phyloP scores from a whole-genome alignment of 2,113 vertebrate genomes.

The Trinectes maculatus region DNA sequence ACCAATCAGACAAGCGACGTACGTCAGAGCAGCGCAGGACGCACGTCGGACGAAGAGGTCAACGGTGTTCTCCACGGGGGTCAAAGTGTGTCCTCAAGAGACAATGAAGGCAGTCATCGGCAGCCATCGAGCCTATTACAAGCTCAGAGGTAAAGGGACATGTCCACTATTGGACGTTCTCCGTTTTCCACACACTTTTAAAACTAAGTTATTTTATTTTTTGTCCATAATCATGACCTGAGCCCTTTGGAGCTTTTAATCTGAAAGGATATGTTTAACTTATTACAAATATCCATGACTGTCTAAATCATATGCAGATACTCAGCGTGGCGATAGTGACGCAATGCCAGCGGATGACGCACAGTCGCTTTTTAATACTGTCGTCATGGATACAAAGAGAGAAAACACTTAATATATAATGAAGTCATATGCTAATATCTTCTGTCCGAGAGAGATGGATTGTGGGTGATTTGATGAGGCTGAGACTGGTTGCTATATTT shows the following conservation, averaged over 20 bases:
- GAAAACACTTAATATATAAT: constrained; percentile 13
- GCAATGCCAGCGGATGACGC: background rate
- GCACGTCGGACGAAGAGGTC: constrained; percentile 87
- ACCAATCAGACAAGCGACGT: constrained; percentile 74
- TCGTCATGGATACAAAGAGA: background rate
- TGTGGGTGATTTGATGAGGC: constrained; percentile 20
- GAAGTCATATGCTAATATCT: constrained; percentile 22
- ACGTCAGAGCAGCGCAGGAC: constrained; percentile 79
- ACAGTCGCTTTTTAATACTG: background rate
- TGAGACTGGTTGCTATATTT: constrained; percentile 13
- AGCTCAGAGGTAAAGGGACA: constrained; percentile 87
- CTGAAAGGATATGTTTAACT: background rate
- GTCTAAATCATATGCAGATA: constrained; percentile 3
- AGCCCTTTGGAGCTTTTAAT: constrained; percentile 6
- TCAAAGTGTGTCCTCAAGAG: constrained; percentile 92
- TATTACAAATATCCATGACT: background rate
- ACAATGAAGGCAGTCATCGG: constrained; percentile 88
- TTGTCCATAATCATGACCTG: no score
- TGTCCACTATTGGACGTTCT: background rate
- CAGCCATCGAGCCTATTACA: constrained; percentile 91
- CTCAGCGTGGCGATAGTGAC: background rate
- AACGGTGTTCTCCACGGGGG: constrained; percentile 82
- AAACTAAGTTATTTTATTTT: no score
- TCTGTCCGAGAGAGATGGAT: constrained; percentile 13
- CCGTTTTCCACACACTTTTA: no score